Percentiles rank a stretch among this genome's conserved stretches.
Evolutionary conservation across 1,140 invertebrate species (phyloP).

Genomic region (Pantala flavescens): DNA sequence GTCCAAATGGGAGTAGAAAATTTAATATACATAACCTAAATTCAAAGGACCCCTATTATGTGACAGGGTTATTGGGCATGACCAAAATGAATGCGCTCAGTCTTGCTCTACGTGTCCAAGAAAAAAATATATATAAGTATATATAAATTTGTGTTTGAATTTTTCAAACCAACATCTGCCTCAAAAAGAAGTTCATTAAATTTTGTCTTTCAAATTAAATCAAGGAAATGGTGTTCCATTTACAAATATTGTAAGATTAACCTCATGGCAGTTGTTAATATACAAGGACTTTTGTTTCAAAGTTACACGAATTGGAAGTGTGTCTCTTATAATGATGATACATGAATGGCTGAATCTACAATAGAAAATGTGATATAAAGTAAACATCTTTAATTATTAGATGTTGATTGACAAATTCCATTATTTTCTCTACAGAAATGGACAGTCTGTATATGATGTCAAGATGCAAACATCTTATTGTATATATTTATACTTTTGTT

Average conservation of each 20-base stretch:
- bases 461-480: not conserved
- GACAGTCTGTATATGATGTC: not conserved
- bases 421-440: slow-evolving; percentile 3
- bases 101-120: not conserved
- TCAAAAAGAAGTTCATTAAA: slow-evolving; percentile 2
- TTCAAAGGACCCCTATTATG: not conserved
- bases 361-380: slow-evolving; percentile 8
- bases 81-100: not conserved
- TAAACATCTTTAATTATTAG: slow-evolving; percentile 8
- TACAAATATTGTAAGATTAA: not conserved
- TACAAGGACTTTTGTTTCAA: not conserved
- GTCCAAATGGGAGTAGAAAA: not conserved
- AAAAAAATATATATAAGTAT: not conserved
- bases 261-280: not conserved
- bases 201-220: not conserved
- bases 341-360: not conserved
- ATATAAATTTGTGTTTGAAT: slow-evolving; percentile 1
- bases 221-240: not conserved
- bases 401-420: slow-evolving; percentile 7
- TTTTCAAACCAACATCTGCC: not conserved
- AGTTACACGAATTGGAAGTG: not conserved
- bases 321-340: not conserved
- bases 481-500: not conserved
- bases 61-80: not conserved
- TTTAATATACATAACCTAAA: not conserved